Conservation (phyloP, 2,113 vertebrate genomes). For the Phalacrocorax brasilianus region DNA sequence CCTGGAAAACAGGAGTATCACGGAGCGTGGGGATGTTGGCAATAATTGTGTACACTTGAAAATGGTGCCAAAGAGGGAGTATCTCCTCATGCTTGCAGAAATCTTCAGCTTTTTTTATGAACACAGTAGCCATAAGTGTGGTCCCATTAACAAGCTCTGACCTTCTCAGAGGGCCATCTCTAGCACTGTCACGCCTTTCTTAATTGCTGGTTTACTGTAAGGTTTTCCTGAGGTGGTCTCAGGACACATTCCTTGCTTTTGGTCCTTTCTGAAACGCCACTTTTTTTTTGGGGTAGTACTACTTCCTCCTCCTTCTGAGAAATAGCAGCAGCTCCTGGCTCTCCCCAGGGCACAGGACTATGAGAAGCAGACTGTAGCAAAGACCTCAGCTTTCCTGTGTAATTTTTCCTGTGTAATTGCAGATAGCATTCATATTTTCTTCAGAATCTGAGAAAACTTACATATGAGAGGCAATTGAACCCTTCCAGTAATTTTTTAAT, state of each 20-base stretch:
- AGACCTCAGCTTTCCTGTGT: background rate
- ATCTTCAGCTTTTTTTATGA: background rate
- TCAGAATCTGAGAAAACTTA: background rate
- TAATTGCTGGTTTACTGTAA: background rate
- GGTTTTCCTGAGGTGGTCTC: background rate
- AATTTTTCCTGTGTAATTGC: background rate
- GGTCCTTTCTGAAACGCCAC: background rate
- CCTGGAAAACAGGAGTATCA: background rate
- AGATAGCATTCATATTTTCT: background rate
- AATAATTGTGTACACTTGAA: background rate
- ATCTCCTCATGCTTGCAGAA: background rate
- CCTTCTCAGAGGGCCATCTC: background rate
- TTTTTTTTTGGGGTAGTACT: background rate
- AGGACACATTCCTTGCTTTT: background rate
- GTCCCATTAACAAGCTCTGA: accelerated
- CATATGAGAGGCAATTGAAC: background rate
- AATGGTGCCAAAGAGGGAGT: background rate
- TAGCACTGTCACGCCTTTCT: background rate
- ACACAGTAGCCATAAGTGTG: background rate
- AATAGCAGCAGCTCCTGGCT: background rate
- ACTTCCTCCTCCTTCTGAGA: background rate
- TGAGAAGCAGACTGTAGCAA: background rate
- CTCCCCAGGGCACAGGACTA: background rate
- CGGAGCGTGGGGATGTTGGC: background rate
- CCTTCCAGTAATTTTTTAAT: background rate